phyloP scores from a whole-genome alignment of 2,888 invertebrate species.

The Lucinisca nassula region DNA sequence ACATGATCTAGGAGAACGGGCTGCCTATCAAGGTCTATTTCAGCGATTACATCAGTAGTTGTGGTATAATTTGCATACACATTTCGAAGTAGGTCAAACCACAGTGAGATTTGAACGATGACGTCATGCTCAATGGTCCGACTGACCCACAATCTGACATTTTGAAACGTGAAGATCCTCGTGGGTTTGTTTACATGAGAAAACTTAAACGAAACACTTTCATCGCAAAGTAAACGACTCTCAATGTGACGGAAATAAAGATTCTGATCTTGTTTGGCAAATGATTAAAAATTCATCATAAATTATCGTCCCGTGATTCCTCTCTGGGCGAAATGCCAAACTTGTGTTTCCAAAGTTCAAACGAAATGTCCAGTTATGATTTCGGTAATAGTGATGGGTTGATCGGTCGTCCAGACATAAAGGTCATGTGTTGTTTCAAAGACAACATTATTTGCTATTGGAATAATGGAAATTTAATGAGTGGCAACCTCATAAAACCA shows the following conservation, averaged over 20 bases:
- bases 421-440: neutral
- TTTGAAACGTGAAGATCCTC: constrained; percentile 35
- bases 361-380: constrained; percentile 35
- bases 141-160: constrained; percentile 34
- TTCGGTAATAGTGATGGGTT: neutral
- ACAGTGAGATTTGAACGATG: constrained; percentile 40
- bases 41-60: too few relatives aligned
- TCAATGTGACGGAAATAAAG: too few relatives aligned
- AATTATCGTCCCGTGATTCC: constrained; percentile 56
- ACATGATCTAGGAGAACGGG: too few relatives aligned
- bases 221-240: neutral
- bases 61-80: neutral
- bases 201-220: neutral
- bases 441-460: neutral
- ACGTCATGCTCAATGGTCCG: constrained; percentile 42
- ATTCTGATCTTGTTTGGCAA: too few relatives aligned
- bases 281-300: constrained; percentile 8
- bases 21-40: too few relatives aligned
- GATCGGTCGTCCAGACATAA: neutral
- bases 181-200: neutral
- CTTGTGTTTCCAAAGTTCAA: constrained; percentile 10
- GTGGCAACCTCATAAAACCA: neutral
- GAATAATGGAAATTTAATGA: neutral
- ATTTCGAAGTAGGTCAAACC: constrained; percentile 54
- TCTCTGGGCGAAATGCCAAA: constrained; percentile 66